Base-by-base conservation (phyloP, 2,888 invertebrate species). In the Ichneumoninae sp. region DNA sequence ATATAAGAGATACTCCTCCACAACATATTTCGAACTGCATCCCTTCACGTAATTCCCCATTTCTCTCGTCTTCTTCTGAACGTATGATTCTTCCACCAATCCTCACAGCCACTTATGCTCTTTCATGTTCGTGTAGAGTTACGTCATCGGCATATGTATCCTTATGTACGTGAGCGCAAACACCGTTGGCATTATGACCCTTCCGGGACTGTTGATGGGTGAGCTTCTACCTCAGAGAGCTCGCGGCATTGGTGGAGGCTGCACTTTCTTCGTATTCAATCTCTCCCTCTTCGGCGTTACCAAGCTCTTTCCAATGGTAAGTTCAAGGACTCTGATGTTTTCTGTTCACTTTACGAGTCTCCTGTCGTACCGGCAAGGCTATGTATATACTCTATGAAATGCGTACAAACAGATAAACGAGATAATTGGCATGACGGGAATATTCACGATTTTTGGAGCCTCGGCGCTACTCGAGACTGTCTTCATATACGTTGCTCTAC, bases 191-290 rank as follows among this genome's bases (percentile, higher is more conserved):
- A 95, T 97, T 90, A 96, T 97, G 95, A 95, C 96, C 1, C 94
- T 97, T 85, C 97, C 97, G 0, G 96, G 96, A 22, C 95, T 97
- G 40, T 96, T 97, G 96, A 95, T 97, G 22, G 96, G 96, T 0
- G 97, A 97, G 93, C 94, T 97, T 1, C 95, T 97, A 10, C 97
- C 97, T 0, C 96, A 96, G 0, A 96, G 96, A 92, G 95, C 97
- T 2, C 95, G 97, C 22, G 97, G 97, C 0, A 94, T 96, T 30
- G 96, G 96, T 69, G 97, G 97, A 0, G 97, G 97, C 2, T 95
- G 96, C 83, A 96, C 96, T 33, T 97, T 97, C 93, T 96, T 96
- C 89, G 91, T 96, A 0, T 96, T 96, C 94, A 97, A 97, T 93
- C 93, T 96, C 0, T 94, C 95, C 0, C 93, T 97, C 0, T 97